phyloP scores from a whole-genome alignment of 2,888 invertebrate genomes.

The Leistus spinibarbis region DNA sequence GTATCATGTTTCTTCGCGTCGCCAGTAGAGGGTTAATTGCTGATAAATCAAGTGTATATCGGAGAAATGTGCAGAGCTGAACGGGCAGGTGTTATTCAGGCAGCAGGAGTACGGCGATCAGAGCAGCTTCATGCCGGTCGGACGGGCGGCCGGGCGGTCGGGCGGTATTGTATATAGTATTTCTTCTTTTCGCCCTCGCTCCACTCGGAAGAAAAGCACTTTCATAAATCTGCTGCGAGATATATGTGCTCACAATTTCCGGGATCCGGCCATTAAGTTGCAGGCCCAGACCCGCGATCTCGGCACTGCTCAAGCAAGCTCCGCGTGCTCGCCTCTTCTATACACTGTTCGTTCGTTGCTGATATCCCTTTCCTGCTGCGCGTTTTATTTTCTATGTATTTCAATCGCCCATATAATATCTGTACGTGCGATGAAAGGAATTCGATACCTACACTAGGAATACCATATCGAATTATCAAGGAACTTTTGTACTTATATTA shows the following conservation, averaged over 20 bases:
- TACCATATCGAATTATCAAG: neutral
- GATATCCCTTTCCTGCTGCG: conserved; percentile 51
- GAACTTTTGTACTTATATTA: too few relatives aligned
- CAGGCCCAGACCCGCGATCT: conserved; percentile 48
- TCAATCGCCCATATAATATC: conserved; percentile 54
- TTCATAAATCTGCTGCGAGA: conserved; percentile 89
- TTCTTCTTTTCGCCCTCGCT: conserved; percentile 50
- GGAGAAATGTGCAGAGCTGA: neutral
- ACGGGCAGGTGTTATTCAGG: neutral
- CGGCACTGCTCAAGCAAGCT: neutral
- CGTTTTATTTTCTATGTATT: conserved; percentile 56
- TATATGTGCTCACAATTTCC: conserved; percentile 91
- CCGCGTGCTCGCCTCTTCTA: conserved; percentile 38
- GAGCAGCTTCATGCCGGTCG: too few relatives aligned
- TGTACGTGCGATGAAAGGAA: conserved; percentile 40
- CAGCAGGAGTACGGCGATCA: neutral
- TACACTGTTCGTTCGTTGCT: conserved; percentile 47
- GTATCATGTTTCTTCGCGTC: conserved; percentile 8
- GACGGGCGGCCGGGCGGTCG: neutral
- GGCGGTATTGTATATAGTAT: conserved; percentile 57
- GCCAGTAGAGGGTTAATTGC: neutral
- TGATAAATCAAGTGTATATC: neutral
- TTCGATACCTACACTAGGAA: neutral
- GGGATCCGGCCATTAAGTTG: conserved; percentile 83
- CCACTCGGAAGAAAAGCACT: conserved; percentile 66